Percentiles rank a stretch among this genome's conserved stretches.
Evolutionary conservation across 2,888 invertebrate genomes (phyloP).

Genomic region (Lasioglossum figueresi): DNA sequence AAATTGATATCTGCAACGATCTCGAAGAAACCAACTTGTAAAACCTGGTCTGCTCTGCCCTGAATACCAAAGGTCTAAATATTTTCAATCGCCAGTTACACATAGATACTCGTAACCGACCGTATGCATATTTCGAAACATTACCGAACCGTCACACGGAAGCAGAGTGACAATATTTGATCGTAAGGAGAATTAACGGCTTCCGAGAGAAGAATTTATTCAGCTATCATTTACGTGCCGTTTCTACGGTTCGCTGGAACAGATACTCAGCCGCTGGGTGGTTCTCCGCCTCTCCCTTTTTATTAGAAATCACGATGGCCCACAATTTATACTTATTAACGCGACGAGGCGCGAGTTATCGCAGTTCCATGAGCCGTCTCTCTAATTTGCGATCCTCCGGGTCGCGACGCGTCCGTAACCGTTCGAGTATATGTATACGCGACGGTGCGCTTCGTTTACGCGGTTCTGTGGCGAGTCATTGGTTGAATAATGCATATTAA

Average conservation of each 20-base stretch:
- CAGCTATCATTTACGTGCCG: not conserved
- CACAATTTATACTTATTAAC: conserved; percentile 22
- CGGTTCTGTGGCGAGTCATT: conserved; percentile 54
- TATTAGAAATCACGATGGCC: not conserved
- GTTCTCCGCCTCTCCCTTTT: not conserved
- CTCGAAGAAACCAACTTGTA: too few species aligned
- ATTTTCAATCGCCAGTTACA: too few species aligned
- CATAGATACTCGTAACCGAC: too few species aligned
- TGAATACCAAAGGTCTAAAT: too few species aligned
- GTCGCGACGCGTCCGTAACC: not conserved
- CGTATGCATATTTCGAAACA: too few species aligned
- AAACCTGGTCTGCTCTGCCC: too few species aligned
- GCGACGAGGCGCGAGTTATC: not conserved
- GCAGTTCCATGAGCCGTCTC: not conserved
- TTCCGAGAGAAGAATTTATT: not conserved
- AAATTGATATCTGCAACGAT: too few species aligned
- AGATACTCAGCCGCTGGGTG: not conserved
- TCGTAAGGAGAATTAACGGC: not conserved
- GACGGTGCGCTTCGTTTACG: conserved; percentile 36
- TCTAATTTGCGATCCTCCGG: conserved; percentile 10
- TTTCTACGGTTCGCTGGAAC: not conserved
- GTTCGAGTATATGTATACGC: not conserved
- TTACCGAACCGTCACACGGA: not conserved
- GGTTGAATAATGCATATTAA: conserved; percentile 68
- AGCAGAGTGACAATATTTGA: not conserved